A percentile compares a stretch with the other conserved stretches of the same genome.
phyloP scores from a whole-genome alignment of 1,140 invertebrate genomes.

The Bombus soroeensis region DNA sequence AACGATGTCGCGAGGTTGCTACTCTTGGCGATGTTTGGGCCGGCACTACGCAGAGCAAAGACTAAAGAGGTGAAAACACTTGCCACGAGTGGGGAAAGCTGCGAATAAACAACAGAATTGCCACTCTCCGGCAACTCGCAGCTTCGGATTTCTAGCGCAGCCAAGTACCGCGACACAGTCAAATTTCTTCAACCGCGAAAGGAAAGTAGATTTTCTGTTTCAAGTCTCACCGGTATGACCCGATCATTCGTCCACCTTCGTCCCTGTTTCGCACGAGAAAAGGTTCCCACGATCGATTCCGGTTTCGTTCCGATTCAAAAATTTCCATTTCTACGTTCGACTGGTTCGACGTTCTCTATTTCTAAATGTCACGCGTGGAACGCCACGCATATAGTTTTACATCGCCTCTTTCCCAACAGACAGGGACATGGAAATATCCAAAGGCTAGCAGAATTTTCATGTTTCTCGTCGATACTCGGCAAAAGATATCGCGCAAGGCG shows the following conservation, averaged over 20 bases:
- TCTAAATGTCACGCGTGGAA: neutral
- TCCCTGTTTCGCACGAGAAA: neutral
- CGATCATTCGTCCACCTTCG: too few relatives aligned
- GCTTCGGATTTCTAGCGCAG: slow-evolving; percentile 16
- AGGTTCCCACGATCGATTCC: neutral
- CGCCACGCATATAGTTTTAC: neutral
- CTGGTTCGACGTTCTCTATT: neutral
- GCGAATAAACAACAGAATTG: slow-evolving; percentile 62
- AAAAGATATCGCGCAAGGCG: too few relatives aligned
- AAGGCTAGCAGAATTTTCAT: neutral
- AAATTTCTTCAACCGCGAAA: too few relatives aligned
- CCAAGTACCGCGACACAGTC: too few relatives aligned
- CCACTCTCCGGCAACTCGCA: slow-evolving; percentile 27
- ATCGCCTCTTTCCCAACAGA: too few relatives aligned
- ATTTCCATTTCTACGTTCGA: neutral
- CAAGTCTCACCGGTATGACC: too few relatives aligned
- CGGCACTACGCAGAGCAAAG: slow-evolving; percentile 50
- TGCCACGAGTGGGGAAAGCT: slow-evolving; percentile 72
- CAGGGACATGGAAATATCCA: too few relatives aligned
- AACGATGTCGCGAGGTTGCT: slow-evolving; percentile 26
- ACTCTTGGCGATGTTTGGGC: slow-evolving; percentile 44
- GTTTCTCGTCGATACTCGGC: too few relatives aligned
- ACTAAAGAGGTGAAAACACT: slow-evolving; percentile 68
- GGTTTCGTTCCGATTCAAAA: neutral
- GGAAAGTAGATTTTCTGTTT: too few relatives aligned